Base-by-base conservation (phyloP, 2,797 vertebrate species). In the Lepidocolaptes lacrymiger region DNA sequence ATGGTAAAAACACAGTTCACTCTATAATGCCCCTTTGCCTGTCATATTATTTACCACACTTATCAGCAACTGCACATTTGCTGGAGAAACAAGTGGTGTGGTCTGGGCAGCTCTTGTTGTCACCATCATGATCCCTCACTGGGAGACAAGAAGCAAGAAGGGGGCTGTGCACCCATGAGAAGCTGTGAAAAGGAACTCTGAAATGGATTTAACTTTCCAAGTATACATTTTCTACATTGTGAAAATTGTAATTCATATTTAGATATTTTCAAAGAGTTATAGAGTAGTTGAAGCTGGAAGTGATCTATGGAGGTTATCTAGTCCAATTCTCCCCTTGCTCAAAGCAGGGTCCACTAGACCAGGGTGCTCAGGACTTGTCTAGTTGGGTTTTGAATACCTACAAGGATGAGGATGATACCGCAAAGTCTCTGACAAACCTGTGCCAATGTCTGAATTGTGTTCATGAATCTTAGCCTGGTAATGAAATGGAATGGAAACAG, bases 21-120 rank as follows among this genome's bases (percentile, higher is more conserved):
- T 88, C 44, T 5, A 2, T 66, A 92, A 74, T 64, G 44, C 46
- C 78, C 63, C 74, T 78, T 88, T 91, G 24, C 16, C 59, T 36
- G 27, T 72, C 74, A 48, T 88, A 48, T 93, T 85, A 92, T 91
- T 91, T 95, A 89, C 72, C 68, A 66, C 37, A 49, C 36, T 84
- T 91, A 81, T 55, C 76, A 87, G 51, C 26, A 67, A 59, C 66
- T 91, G 37, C 46, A 37, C 36, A 8, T 81, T 88, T 91, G 24
- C 22, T 67, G 43, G 26, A 24, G 72, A 74, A 72, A 81, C n/a
- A 34, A 51, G 20, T 14, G 28, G 12, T 67, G 16, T 44, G 52
- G 30, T 36, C 37, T 44, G 44, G 24, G 44, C 28, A 73, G 27
- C 16, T 84, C 48, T 83, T 83, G 32, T 56, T 56, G 74, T 84